phyloP scores from a whole-genome alignment of 2,113 vertebrate genomes.

The Paedocypris sp. region DNA sequence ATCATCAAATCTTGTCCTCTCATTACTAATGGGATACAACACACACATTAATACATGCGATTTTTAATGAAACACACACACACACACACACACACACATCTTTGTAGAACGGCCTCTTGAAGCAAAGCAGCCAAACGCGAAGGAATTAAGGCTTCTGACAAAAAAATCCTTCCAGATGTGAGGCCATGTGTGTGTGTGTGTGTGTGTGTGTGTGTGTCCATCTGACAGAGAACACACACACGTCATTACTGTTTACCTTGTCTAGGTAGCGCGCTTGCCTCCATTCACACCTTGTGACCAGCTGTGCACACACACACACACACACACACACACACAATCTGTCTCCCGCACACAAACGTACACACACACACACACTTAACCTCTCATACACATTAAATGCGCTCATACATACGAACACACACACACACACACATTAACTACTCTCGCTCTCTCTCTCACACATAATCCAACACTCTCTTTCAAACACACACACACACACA shows the following conservation, averaged over 20 bases:
- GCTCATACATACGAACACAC: too few species aligned
- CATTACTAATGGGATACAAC: too few species aligned
- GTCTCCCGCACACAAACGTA: too few species aligned
- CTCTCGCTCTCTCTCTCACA: too few species aligned
- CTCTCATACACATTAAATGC: too few species aligned
- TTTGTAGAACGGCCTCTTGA: too few species aligned
- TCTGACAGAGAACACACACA: slow-evolving; percentile 34
- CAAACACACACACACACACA: slow-evolving; percentile 21
- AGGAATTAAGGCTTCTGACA: slow-evolving; percentile 33
- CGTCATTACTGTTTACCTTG: slow-evolving; percentile 39
- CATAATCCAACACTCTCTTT: too few species aligned
- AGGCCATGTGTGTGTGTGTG: slow-evolving; percentile 48
- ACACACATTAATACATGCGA: too few species aligned
- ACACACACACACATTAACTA: slow-evolving; percentile 12
- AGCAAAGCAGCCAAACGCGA: slow-evolving; percentile 36
- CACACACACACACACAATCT: slow-evolving; percentile 20
- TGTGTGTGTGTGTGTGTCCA: slow-evolving; percentile 38
- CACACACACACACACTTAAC: too few species aligned
- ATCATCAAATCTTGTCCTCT: too few species aligned
- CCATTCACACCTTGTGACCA: slow-evolving; percentile 57
- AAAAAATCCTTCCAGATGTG: slow-evolving; percentile 48
- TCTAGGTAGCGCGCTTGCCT: slow-evolving; percentile 32
- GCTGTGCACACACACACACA: slow-evolving; percentile 48
- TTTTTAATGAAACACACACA: too few species aligned
- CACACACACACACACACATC: too few species aligned